phyloP scores from a whole-genome alignment of 1,140 invertebrate species.

The Mya arenaria region DNA sequence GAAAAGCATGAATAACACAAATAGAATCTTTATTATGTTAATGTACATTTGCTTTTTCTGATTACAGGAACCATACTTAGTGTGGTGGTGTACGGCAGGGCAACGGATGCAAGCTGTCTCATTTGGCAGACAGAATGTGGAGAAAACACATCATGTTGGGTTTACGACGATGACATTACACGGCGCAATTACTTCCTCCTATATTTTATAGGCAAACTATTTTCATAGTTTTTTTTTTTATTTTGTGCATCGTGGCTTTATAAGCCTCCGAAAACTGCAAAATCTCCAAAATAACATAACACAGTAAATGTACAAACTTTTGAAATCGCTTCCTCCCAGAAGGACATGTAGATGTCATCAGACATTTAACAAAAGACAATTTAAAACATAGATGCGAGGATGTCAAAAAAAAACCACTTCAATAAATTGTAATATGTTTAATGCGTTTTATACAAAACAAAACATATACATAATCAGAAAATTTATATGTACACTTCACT shows the following conservation, averaged over 20 bases:
- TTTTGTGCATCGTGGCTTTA: slow-evolving; percentile 24
- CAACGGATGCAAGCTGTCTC: slow-evolving; percentile 26
- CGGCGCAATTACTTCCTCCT: slow-evolving; percentile 39
- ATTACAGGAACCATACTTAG: slow-evolving; percentile 25
- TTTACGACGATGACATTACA: slow-evolving; percentile 1
- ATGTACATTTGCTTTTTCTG: background rate
- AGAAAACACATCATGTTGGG: slow-evolving; percentile 30
- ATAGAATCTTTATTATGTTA: background rate
- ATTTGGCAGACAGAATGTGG: slow-evolving; percentile 42
- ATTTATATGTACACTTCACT: too few species aligned
- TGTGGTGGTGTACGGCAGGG: slow-evolving; percentile 11
- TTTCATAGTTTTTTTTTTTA: slow-evolving; percentile 14
- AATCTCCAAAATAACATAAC: too few species aligned
- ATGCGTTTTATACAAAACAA: too few species aligned
- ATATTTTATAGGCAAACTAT: background rate
- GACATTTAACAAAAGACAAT: too few species aligned
- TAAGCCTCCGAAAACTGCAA: slow-evolving; percentile 23
- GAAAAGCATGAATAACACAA: background rate
- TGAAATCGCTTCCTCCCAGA: too few species aligned
- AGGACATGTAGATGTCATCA: too few species aligned
- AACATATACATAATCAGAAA: too few species aligned
- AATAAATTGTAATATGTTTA: too few species aligned
- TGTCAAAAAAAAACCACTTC: too few species aligned
- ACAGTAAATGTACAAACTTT: too few species aligned
- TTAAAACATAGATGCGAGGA: too few species aligned